Conservation (phyloP, 1,140 invertebrate genomes). For the Arion vulgaris region DNA sequence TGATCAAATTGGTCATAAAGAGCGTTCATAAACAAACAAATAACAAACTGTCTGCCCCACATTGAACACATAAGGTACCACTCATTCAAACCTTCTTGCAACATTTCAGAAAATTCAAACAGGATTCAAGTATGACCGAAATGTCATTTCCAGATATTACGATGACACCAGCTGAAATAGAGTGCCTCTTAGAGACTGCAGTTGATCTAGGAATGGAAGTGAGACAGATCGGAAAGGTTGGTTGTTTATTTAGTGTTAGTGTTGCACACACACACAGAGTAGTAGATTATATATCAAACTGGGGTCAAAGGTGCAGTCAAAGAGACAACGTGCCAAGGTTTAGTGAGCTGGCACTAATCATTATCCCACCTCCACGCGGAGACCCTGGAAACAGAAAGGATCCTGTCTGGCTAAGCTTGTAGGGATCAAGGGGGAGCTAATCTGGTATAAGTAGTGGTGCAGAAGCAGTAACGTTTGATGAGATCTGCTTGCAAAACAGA, state of each 20-base stretch:
- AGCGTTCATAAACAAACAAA: too few species aligned
- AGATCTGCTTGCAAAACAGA: too few species aligned
- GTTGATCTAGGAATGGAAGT: conserved; percentile 22
- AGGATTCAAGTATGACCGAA: conserved; percentile 28
- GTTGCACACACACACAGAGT: not conserved
- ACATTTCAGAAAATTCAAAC: conserved; percentile 33
- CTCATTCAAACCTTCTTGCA: too few species aligned
- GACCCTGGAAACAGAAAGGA: too few species aligned
- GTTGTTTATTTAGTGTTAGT: not conserved
- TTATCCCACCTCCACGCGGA: too few species aligned
- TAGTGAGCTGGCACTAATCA: not conserved
- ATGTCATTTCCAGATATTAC: conserved; percentile 28
- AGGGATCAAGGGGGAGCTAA: too few species aligned
- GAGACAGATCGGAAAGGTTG: conserved; percentile 27
- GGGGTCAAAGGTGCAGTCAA: not conserved
- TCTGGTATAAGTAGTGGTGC: too few species aligned
- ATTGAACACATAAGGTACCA: too few species aligned
- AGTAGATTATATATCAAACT: not conserved
- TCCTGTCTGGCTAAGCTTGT: too few species aligned
- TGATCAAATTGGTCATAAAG: too few species aligned
- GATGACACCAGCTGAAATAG: conserved; percentile 32
- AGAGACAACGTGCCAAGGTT: not conserved
- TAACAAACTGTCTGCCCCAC: too few species aligned
- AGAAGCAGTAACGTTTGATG: too few species aligned
- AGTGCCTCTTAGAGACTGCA: conserved; percentile 31